phyloP scores from a whole-genome alignment of 1,140 invertebrate species.

The Aphidius ervi region DNA sequence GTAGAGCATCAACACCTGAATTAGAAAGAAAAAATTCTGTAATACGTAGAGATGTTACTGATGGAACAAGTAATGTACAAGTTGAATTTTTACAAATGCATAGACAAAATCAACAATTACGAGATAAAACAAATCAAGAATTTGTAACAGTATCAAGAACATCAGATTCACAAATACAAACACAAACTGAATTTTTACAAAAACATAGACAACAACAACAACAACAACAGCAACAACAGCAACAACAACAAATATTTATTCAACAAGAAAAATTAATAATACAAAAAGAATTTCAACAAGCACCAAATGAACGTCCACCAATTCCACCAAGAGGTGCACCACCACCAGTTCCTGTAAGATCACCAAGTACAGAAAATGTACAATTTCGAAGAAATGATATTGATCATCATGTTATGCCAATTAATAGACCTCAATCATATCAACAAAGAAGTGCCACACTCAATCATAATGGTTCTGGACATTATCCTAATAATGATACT shows the following conservation, averaged over 20 bases:
- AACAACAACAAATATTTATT: slow-evolving; percentile 30
- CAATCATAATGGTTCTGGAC: slow-evolving; percentile 49
- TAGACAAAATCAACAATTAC: slow-evolving; percentile 41
- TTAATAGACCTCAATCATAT: slow-evolving; percentile 41
- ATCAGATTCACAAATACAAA: slow-evolving; percentile 17
- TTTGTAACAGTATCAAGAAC: slow-evolving; percentile 31
- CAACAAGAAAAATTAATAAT: slow-evolving; percentile 36
- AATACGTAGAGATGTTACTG: slow-evolving; percentile 41
- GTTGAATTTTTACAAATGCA: slow-evolving; percentile 45
- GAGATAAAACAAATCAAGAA: slow-evolving; percentile 28
- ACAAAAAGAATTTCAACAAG: slow-evolving; percentile 35
- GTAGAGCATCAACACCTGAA: slow-evolving; percentile 53
- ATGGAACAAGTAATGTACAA: slow-evolving; percentile 38
- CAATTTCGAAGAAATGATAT: slow-evolving; percentile 43
- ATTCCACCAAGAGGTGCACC: slow-evolving; percentile 57
- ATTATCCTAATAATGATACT: slow-evolving; percentile 38
- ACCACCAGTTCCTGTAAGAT: slow-evolving; percentile 51
- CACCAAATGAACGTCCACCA: slow-evolving; percentile 53
- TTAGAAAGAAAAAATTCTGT: slow-evolving; percentile 50
- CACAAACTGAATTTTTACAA: slow-evolving; percentile 28
- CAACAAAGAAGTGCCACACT: slow-evolving; percentile 41
- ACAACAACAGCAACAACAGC: slow-evolving; percentile 32
- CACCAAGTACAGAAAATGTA: slow-evolving; percentile 44
- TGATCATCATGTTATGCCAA: slow-evolving; percentile 35
- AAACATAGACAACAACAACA: slow-evolving; percentile 40